phyloP scores from a whole-genome alignment of 2,797 vertebrate genomes.

The Molossus molossus region DNA sequence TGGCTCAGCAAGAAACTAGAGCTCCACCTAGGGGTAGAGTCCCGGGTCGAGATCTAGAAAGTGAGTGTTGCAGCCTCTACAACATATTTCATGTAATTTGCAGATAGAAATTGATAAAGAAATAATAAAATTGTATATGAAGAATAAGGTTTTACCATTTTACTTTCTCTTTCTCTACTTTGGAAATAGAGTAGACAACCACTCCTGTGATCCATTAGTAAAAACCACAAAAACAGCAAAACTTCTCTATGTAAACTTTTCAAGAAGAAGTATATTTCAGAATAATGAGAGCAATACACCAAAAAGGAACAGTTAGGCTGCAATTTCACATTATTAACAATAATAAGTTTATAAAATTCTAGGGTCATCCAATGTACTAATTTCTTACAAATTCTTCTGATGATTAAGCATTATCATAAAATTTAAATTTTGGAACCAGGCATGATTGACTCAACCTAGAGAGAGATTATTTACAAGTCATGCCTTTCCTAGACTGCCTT shows the following conservation, averaged over 20 bases:
- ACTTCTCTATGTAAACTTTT: background rate
- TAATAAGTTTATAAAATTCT: background rate
- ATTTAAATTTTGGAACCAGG: slow-evolving; percentile 24
- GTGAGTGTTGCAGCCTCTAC: background rate
- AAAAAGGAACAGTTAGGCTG: background rate
- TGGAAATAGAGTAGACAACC: background rate
- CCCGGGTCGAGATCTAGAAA: background rate
- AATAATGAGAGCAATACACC: background rate
- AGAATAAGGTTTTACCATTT: background rate
- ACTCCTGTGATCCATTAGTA: background rate
- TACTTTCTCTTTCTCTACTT: background rate
- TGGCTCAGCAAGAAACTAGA: slow-evolving; percentile 66
- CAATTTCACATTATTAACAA: background rate
- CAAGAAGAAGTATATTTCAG: background rate
- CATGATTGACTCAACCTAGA: background rate
- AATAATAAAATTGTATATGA: background rate
- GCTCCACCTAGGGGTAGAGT: slow-evolving; percentile 75
- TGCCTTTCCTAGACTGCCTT: background rate
- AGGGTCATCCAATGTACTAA: background rate
- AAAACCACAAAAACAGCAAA: background rate
- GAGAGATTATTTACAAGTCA: background rate
- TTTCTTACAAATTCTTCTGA: background rate
- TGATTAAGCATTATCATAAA: background rate
- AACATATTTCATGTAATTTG: background rate
- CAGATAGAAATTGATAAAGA: background rate